A percentile compares a stretch with the other conserved stretches of the same genome.
Conservation (phyloP, 2,888 invertebrate genomes). For the Heliconius sara region DNA sequence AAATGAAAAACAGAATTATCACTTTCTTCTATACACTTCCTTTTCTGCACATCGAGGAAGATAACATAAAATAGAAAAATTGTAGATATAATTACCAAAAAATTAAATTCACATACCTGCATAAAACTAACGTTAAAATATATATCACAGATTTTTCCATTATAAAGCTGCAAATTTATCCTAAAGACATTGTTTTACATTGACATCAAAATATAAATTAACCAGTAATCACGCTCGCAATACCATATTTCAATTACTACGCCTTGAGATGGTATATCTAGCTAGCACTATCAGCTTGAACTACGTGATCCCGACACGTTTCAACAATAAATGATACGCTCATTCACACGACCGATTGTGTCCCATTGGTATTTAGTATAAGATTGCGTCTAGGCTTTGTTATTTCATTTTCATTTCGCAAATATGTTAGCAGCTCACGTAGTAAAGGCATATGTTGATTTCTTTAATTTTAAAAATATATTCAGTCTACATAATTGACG, state of each 20-base stretch:
- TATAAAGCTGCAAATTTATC: constrained; percentile 1
- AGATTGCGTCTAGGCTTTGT: constrained; percentile 4
- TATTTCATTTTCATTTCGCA: not conserved
- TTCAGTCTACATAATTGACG: too few species aligned
- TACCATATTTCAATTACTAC: constrained; percentile 19
- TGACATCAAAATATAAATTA: not conserved
- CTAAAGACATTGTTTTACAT: not conserved
- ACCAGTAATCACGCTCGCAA: not conserved
- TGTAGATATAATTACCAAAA: not conserved
- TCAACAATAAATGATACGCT: constrained; percentile 36
- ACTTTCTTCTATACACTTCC: not conserved
- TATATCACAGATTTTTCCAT: constrained; percentile 44
- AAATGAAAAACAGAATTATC: not conserved
- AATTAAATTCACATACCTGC: constrained; percentile 28
- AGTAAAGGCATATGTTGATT: too few species aligned
- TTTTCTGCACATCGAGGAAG: not conserved
- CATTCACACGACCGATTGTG: constrained; percentile 27
- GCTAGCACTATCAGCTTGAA: constrained; percentile 63
- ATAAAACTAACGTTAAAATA: constrained; percentile 51
- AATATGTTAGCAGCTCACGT: not conserved
- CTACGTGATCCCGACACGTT: constrained; percentile 62
- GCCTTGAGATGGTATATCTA: constrained; percentile 33
- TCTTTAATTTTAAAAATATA: too few species aligned
- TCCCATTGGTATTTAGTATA: not conserved
- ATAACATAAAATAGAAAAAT: not conserved